Base-by-base conservation (phyloP, 2,797 vertebrate genomes). In the Chanos chanos region DNA sequence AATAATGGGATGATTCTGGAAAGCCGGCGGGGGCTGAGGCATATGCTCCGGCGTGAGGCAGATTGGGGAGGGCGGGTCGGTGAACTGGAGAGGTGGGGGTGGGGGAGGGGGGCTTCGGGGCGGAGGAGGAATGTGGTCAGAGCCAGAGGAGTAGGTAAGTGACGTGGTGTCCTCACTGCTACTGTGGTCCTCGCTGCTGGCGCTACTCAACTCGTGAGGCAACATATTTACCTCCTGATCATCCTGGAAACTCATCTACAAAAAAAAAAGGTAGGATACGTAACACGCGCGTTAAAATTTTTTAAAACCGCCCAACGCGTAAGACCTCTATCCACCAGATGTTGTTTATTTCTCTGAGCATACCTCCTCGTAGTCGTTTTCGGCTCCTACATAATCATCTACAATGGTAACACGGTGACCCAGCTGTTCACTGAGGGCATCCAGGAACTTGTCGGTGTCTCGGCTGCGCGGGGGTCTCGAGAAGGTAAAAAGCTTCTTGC, bases 301-400 rank as follows among this genome's bases (percentile, higher is more conserved):
- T n/a, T n/a, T n/a, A n/a, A n/a, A n/a, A n/a, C n/a, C n/a, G n/a
- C n/a, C n/a, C n/a, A n/a, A n/a, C n/a, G n/a, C n/a, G n/a, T n/a
- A n/a, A n/a, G n/a, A n/a, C n/a, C n/a, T n/a, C n/a, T n/a, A n/a
- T n/a, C n/a, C n/a, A n/a, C n/a, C n/a, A n/a, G n/a, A n/a, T n/a
- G n/a, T 3, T 18, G 16, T 27, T 18, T 40, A 54, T 62, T 36
- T 5, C 10, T 30, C 36, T 0, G 0, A 1, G 70, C 90, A 83
- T 74, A 98, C 96, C 94, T 99, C 96, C 72, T 99, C 96, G 0
- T 99, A 99, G 81, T 99, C 96, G 0, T 98, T 97, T 81, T 98
- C 96, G 0, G 93, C 92, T 0, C 86, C 92, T 36, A 92, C 77
- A n/a, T 93, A 96, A 37, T 97, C 94, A 0, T 99, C 95, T 71